phyloP scores from a whole-genome alignment of 2,888 invertebrate species.

The Branchellion lobata region DNA sequence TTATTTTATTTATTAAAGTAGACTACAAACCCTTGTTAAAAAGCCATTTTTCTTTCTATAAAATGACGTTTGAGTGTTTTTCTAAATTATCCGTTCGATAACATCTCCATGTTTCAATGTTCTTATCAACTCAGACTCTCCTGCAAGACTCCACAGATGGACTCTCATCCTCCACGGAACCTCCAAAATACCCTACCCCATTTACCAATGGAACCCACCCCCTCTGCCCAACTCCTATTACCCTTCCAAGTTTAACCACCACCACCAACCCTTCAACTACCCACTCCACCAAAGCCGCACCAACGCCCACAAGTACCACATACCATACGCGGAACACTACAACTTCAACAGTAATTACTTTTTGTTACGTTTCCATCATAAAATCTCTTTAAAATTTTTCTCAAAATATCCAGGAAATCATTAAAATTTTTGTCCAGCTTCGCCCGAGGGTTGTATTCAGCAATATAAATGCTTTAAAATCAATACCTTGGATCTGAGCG shows the following conservation, averaged over 20 bases:
- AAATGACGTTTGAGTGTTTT: too few species aligned
- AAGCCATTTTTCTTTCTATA: too few species aligned
- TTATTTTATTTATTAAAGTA: too few species aligned
- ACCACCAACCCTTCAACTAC: not conserved
- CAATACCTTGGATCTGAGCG: too few species aligned
- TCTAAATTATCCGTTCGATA: too few species aligned
- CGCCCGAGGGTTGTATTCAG: too few species aligned
- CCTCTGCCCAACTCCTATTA: not conserved
- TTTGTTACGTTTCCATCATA: too few species aligned
- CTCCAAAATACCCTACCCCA: conserved; percentile 12
- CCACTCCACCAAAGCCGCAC: not conserved
- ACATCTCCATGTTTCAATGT: not conserved
- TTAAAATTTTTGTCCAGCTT: too few species aligned
- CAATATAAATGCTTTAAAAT: too few species aligned
- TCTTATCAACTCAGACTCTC: conserved; percentile 10
- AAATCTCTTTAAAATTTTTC: too few species aligned
- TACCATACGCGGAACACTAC: not conserved
- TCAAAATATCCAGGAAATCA: too few species aligned
- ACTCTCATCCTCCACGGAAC: conserved; percentile 44
- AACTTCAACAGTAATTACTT: not conserved
- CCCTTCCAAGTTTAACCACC: conserved; percentile 4
- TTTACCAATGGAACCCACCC: not conserved
- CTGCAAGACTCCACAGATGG: conserved; percentile 39
- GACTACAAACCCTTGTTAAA: too few species aligned
- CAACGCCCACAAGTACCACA: conserved; percentile 1